These are phyloP conservation scores for Dendropsophus ebraccatus DNA, from an alignment of 2,113 vertebrate genomes.

Conservation along the genomic window DNA sequence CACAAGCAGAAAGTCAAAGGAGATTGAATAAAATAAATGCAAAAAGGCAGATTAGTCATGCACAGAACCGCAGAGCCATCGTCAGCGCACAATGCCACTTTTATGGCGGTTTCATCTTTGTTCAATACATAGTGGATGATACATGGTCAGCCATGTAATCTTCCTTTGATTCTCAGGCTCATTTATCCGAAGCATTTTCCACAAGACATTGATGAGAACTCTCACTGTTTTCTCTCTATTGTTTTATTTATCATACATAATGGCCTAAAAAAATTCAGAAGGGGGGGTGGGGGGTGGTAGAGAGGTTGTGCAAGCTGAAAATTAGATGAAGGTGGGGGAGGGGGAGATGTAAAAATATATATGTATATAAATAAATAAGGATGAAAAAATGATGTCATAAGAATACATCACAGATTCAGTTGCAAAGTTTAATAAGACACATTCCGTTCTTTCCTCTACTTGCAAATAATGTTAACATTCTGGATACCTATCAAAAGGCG, in stretches of 20 bases:
- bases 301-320: neutral
- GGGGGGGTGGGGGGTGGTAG: neutral
- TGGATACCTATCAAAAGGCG: conserved; percentile 62
- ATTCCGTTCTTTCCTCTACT: conserved; percentile 44
- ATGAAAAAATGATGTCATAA: conserved; percentile 60
- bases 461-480: conserved; percentile 55
- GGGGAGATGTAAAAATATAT: conserved; percentile 75
- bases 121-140: conserved; percentile 99
- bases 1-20: conserved; percentile 99
- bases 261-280: conserved; percentile 71
- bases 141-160: conserved; percentile 99
- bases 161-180: conserved; percentile 98
- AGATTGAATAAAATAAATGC: conserved; percentile 99
- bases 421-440: conserved; percentile 72
- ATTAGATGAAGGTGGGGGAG: too few relatives aligned
- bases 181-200: conserved; percentile 98
- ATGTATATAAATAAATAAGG: neutral
- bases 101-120: conserved; percentile 97
- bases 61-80: conserved; percentile 99
- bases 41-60: conserved; percentile 99
- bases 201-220: conserved; percentile 97
- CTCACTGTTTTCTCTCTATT: conserved; percentile 84
- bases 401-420: conserved; percentile 73
- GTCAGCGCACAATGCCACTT: conserved; percentile 97
- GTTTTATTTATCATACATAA: conserved; percentile 86